These are phyloP conservation scores for Clivina fossor DNA, from an alignment of 2,888 invertebrate species.

Conservation along the genomic window DNA sequence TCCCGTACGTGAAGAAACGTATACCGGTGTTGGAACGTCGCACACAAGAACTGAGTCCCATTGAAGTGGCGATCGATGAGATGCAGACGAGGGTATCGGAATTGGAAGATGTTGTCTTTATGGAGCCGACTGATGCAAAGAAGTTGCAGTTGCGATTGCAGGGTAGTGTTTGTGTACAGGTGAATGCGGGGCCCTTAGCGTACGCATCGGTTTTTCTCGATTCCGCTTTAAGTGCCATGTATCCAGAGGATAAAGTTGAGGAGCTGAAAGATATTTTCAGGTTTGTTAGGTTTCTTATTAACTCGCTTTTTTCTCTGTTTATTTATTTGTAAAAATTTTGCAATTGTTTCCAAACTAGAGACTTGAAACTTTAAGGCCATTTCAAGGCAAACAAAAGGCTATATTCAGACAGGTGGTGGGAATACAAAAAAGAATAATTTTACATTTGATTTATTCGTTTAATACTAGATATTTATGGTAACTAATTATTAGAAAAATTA, in stretches of 20 bases:
- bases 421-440: no score
- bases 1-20: conserved; percentile 92
- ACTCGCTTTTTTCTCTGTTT: no score
- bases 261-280: conserved; percentile 85
- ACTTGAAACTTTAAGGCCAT: no score
- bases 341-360: no score
- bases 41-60: conserved; percentile 82
- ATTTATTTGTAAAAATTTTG: no score
- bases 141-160: conserved; percentile 86
- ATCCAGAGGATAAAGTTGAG: conserved; percentile 81
- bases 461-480: no score
- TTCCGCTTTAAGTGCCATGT: conserved; percentile 69
- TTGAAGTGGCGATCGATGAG: conserved; percentile 94
- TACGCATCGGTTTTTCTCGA: conserved; percentile 93
- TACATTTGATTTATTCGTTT: no score
- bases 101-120: conserved; percentile 80
- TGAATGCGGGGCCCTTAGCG: conserved; percentile 93
- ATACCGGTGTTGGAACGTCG: conserved; percentile 74
- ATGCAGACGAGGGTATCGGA: conserved; percentile 87
- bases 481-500: no score
- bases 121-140: conserved; percentile 85
- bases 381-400: no score
- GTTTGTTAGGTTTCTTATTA: no score
- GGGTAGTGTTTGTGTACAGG: conserved; percentile 86
- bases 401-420: no score